Evolutionary conservation across 1,140 invertebrate species (phyloP), one percentile per base, ranked within the genome.

Genomic region (Aphelinus atriplicis): DNA sequence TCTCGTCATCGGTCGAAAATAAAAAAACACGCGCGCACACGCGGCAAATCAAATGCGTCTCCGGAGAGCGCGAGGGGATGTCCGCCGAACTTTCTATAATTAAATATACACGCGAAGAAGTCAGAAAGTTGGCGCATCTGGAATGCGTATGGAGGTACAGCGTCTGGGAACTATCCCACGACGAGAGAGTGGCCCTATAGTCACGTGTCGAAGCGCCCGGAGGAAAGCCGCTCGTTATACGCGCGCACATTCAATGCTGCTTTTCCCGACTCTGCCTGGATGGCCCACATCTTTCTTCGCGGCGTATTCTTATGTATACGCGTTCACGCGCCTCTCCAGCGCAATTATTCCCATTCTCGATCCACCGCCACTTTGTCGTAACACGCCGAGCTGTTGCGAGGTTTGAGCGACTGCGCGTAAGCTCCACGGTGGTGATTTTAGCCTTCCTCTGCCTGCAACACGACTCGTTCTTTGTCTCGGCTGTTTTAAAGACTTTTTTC

Each of bases 121-220:
- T 26, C 26, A 26, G 26, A 26, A 48, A 42, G 43, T 67, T 68
- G 68, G 68, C 65, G 57, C 65, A 68, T 73, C 73, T 67, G 80
- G 78, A 81, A 80, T 77, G 81, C 78, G 74, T 80, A 76, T 76
- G 79, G 71, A 73, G 67, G 53, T 62, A 73, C 61, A 63, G 55
- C 64, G 53, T 50, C 61, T 87, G 86, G 81, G 86, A 87, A 87
- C 82, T 85, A 85, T 87, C 86, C 84, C 86, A 87, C 86, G 86
- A 26, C 26, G 26, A 26, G 26, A 26, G 26, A 82, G 78, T 47
- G 67, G 74, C 77, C 73, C 74, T 77, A 80, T 79, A 76, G 69
- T 67, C 71, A 76, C 2, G 43, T 10, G 56, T 48, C 66, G 66
- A 58, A n/a, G 43, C 55, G 9, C 70, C 57, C 57, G 45, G 43